These are phyloP conservation scores for Mesorhabditis sp. DNA, from an alignment of 2,888 invertebrate species.

Conservation along the genomic window DNA sequence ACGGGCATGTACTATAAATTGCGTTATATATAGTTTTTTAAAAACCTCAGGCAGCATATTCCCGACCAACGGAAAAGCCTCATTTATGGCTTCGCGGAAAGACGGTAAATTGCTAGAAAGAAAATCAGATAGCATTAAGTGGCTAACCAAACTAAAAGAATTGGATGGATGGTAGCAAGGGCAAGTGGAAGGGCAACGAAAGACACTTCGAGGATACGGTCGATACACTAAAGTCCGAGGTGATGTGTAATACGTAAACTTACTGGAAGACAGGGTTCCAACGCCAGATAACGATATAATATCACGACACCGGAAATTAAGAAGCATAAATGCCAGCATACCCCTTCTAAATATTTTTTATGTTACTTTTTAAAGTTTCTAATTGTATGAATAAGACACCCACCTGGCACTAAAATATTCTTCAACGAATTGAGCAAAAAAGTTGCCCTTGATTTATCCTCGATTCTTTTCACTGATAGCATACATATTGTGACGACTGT, in stretches of 20 bases:
- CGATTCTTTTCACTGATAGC: not conserved
- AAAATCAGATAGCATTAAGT: too few relatives aligned
- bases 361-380: not conserved
- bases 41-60: not conserved
- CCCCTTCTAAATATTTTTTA: not conserved
- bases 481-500: not conserved
- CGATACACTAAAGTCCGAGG: not conserved
- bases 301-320: not conserved
- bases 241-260: not conserved
- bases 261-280: not conserved
- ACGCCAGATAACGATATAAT: not conserved
- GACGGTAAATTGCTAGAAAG: not conserved
- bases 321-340: not conserved
- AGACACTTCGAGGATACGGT: not conserved
- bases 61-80: not conserved
- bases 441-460: not conserved
- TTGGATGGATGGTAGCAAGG: not conserved
- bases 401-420: not conserved
- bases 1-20: not conserved
- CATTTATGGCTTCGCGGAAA: not conserved
- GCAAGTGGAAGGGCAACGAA: conserved; percentile 3
- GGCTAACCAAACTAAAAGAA: not conserved
- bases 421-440: not conserved
- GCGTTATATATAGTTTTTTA: not conserved
- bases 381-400: not conserved